A percentile compares a stretch with the other conserved stretches of the same genome.
Conservation (phyloP, 2,888 invertebrate genomes). For the Charanyca ferruginea region DNA sequence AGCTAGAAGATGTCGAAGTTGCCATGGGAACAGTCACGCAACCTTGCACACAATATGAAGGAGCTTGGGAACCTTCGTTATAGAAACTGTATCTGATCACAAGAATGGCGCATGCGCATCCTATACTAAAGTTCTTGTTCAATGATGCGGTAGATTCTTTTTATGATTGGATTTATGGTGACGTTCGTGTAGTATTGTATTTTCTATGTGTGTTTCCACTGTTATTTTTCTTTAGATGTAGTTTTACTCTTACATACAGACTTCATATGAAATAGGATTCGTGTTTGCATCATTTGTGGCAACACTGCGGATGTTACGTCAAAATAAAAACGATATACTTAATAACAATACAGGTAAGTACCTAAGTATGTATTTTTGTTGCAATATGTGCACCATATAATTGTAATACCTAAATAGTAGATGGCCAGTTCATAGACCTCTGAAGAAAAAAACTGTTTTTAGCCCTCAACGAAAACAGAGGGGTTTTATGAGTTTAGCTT, state of each 20-base stretch:
- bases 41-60: slow-evolving; percentile 59
- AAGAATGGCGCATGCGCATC: slow-evolving; percentile 37
- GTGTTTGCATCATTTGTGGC: not conserved
- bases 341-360: not conserved
- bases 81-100: slow-evolving; percentile 51
- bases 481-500: too few relatives aligned
- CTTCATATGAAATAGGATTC: slow-evolving; percentile 20
- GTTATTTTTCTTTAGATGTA: slow-evolving; percentile 9
- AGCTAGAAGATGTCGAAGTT: slow-evolving; percentile 33
- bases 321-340: slow-evolving; percentile 6
- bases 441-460: too few relatives aligned
- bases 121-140: slow-evolving; percentile 15
- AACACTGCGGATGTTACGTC: slow-evolving; percentile 13
- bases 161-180: slow-evolving; percentile 7
- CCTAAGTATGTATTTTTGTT: too few relatives aligned
- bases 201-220: not conserved
- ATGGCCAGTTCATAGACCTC: too few relatives aligned
- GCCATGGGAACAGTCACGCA: slow-evolving; percentile 60
- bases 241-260: not conserved
- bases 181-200: slow-evolving; percentile 8
- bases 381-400: too few relatives aligned
- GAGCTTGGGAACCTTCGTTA: slow-evolving; percentile 52
- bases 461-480: too few relatives aligned
- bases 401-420: too few relatives aligned
- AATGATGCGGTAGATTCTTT: slow-evolving; percentile 10